Percentiles rank a stretch among this genome's conserved stretches.
Conservation (phyloP, 2,888 invertebrate genomes). For the Electrophaes corylata region DNA sequence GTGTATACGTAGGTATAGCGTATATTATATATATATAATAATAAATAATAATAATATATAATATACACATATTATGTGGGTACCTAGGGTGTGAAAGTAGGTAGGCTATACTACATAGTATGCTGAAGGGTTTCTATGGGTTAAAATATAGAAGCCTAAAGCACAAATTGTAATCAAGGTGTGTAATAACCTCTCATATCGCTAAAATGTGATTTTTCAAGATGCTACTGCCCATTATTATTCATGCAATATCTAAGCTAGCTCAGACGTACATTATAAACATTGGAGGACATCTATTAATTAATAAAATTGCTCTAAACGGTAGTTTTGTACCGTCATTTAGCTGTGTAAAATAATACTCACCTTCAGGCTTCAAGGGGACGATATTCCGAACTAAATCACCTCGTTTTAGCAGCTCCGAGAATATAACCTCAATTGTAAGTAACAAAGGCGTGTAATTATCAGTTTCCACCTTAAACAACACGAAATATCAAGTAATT, state of each 20-base stretch:
- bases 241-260: neutral
- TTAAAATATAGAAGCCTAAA: no score
- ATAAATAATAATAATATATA: no score
- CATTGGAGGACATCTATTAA: slow-evolving; percentile 37
- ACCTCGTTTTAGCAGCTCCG: slow-evolving; percentile 86
- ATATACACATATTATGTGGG: no score
- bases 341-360: slow-evolving; percentile 41
- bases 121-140: no score
- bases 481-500: slow-evolving; percentile 44
- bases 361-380: slow-evolving; percentile 84
- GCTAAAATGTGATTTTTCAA: neutral
- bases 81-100: no score
- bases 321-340: slow-evolving; percentile 27
- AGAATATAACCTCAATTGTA: slow-evolving; percentile 89
- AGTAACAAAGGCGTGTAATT: slow-evolving; percentile 85
- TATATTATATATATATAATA: no score
- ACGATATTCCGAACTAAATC: slow-evolving; percentile 86
- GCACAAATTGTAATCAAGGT: neutral
- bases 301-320: slow-evolving; percentile 55
- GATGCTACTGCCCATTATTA: neutral
- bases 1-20: no score
- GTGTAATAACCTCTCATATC: neutral
- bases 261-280: neutral
- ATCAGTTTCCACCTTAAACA: slow-evolving; percentile 73
- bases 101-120: no score